phyloP scores from a whole-genome alignment of 2,888 invertebrate species.

The Aphodius sticticus region DNA sequence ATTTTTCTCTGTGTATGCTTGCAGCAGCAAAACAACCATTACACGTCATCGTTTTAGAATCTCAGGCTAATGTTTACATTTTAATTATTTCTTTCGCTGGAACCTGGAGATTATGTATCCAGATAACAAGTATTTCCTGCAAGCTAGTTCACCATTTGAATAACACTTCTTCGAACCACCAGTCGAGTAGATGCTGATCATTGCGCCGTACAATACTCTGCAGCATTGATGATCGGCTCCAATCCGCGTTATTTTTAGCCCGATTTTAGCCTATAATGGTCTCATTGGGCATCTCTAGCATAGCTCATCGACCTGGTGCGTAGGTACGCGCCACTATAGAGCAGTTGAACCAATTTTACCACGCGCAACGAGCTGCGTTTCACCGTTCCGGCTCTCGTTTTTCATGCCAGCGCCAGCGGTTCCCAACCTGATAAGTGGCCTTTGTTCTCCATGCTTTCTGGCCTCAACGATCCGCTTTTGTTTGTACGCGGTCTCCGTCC shows the following conservation, averaged over 20 bases:
- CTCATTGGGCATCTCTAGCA: background rate
- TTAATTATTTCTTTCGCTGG: too few species aligned
- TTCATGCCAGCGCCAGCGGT: background rate
- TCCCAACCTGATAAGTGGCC: background rate
- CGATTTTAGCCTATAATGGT: background rate
- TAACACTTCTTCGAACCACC: too few species aligned
- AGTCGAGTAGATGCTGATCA: background rate
- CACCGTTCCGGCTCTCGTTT: background rate
- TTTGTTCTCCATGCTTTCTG: background rate
- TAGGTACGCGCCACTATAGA: background rate
- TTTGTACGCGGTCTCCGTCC: background rate
- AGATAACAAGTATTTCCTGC: too few species aligned
- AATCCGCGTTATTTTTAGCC: background rate
- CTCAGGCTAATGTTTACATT: too few species aligned
- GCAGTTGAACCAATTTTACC: background rate
- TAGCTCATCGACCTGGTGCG: background rate
- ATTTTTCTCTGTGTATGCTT: too few species aligned
- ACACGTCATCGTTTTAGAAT: too few species aligned
- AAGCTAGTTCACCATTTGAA: too few species aligned
- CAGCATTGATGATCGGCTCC: background rate
- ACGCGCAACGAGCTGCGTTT: background rate
- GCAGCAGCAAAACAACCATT: too few species aligned
- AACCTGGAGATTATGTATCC: too few species aligned
- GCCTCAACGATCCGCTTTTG: background rate
- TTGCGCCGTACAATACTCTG: background rate